Percentiles rank a stretch among this genome's conserved stretches.
Evolutionary conservation across 1,140 invertebrate genomes (phyloP).

Genomic region (Berghia stephanieae): DNA sequence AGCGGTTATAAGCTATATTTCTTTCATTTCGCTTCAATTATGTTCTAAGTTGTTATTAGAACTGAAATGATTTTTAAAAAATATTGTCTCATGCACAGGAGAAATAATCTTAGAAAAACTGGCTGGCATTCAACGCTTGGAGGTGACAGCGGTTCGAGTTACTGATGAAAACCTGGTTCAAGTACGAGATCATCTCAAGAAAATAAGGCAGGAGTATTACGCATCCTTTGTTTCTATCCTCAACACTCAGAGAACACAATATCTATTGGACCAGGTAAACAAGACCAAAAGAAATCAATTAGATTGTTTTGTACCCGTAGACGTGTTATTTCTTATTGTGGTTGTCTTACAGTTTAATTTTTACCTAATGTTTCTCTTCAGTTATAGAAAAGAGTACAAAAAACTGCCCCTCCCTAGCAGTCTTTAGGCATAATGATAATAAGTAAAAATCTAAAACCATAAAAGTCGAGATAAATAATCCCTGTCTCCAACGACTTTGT

Average conservation of each 20-base stretch:
- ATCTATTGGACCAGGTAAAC: conserved; percentile 45
- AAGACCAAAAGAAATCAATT: not conserved
- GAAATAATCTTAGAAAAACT: conserved; percentile 37
- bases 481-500: too few relatives aligned
- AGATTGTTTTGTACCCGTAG: conserved; percentile 22
- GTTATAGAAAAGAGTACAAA: not conserved
- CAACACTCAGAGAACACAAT: conserved; percentile 35
- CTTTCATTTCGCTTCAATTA: not conserved
- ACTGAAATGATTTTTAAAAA: too few relatives aligned
- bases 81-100: conserved; percentile 29
- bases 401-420: not conserved
- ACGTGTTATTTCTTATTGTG: conserved; percentile 42
- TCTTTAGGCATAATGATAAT: too few relatives aligned
- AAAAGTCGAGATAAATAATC: too few relatives aligned
- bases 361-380: not conserved
- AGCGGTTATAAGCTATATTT: not conserved
- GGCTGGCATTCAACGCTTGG: conserved; percentile 28
- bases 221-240: conserved; percentile 40
- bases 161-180: conserved; percentile 19
- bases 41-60: not conserved
- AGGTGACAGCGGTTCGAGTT: conserved; percentile 40
- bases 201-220: conserved; percentile 41
- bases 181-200: conserved; percentile 37
- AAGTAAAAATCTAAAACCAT: too few relatives aligned
- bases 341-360: not conserved